phyloP scores from a whole-genome alignment of 1,140 invertebrate species.

The Heterodera schachtii region DNA sequence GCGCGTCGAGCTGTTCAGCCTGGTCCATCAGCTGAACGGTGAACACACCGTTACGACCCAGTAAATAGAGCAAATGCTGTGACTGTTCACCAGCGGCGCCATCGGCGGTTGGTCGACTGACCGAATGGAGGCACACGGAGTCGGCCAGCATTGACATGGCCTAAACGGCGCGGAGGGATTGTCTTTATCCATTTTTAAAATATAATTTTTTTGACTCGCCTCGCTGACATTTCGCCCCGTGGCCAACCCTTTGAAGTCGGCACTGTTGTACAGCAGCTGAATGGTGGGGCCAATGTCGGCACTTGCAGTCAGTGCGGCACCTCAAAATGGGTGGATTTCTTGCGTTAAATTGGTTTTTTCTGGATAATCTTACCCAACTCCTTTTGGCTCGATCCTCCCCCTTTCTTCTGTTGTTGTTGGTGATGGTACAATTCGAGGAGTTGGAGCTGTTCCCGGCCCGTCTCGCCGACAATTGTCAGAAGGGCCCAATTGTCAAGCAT shows the following conservation, averaged over 20 bases:
- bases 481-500: slow-evolving; percentile 18
- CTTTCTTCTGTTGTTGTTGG: slow-evolving; percentile 1
- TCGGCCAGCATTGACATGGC: slow-evolving; percentile 77
- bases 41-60: slow-evolving; percentile 81
- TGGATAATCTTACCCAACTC: slow-evolving; percentile 4
- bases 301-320: background rate
- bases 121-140: slow-evolving; percentile 85
- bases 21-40: slow-evolving; percentile 80
- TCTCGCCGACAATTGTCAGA: background rate
- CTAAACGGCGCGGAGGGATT: too few species aligned
- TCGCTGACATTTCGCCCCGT: slow-evolving; percentile 78
- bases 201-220: slow-evolving; percentile 15
- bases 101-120: slow-evolving; percentile 71
- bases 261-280: slow-evolving; percentile 70
- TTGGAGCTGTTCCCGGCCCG: slow-evolving; percentile 23
- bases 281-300: slow-evolving; percentile 71
- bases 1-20: slow-evolving; percentile 72
- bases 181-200: background rate
- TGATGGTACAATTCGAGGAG: slow-evolving; percentile 29
- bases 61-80: slow-evolving; percentile 72
- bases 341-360: background rate
- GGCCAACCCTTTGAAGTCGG: slow-evolving; percentile 70
- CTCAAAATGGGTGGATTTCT: background rate
- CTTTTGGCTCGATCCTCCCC: background rate
- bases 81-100: slow-evolving; percentile 71